These are phyloP conservation scores for Eudasyphora cyanicolor DNA, from an alignment of 2,888 invertebrate species.

Conservation along the genomic window DNA sequence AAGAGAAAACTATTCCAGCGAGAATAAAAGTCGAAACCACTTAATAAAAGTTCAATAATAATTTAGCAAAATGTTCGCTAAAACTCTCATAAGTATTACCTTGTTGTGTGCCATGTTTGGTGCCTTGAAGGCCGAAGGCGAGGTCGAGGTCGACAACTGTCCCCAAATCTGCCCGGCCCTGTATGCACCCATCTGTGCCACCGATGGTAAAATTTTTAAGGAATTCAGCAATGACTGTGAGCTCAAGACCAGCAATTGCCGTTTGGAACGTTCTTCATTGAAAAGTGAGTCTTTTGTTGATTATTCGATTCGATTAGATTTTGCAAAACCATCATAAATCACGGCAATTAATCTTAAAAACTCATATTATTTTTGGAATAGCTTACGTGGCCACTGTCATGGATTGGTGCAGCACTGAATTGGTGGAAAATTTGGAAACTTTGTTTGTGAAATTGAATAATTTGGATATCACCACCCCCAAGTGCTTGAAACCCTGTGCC, in stretches of 20 bases:
- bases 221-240: slow-evolving; percentile 73
- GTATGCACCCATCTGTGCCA: slow-evolving; percentile 72
- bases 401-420: slow-evolving; percentile 75
- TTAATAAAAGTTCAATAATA: not conserved
- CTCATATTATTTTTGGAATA: slow-evolving; percentile 43
- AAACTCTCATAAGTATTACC: not conserved
- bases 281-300: slow-evolving; percentile 66
- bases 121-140: slow-evolving; percentile 16
- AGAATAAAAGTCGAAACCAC: slow-evolving; percentile 8
- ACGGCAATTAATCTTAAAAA: no score
- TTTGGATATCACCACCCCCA: slow-evolving; percentile 66
- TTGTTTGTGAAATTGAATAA: slow-evolving; percentile 67
- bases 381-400: slow-evolving; percentile 70
- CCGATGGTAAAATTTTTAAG: slow-evolving; percentile 71
- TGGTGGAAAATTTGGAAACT: slow-evolving; percentile 68
- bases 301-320: no score
- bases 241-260: slow-evolving; percentile 72
- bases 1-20: not conserved
- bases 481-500: slow-evolving; percentile 72
- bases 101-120: slow-evolving; percentile 11
- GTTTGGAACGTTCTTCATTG: slow-evolving; percentile 66
- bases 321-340: not conserved
- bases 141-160: slow-evolving; percentile 70
- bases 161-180: slow-evolving; percentile 71
- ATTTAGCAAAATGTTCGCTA: slow-evolving; percentile 39